phyloP scores from a whole-genome alignment of 2,797 vertebrate species.

The Natrix natrix region DNA sequence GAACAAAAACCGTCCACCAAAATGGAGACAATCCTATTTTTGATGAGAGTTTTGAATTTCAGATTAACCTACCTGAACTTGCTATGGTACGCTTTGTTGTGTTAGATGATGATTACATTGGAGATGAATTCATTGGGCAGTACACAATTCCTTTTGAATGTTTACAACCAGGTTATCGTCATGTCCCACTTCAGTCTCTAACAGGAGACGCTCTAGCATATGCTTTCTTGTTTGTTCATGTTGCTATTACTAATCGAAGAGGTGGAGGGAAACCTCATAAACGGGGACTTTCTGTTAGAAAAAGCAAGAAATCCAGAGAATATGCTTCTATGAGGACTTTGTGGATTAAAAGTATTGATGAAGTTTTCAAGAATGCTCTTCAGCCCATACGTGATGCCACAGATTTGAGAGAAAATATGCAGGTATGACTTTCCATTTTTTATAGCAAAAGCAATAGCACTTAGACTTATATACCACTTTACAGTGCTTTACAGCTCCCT shows the following conservation, averaged over 20 bases:
- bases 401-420: conserved; percentile 98
- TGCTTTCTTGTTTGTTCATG: conserved; percentile 92
- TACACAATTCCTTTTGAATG: conserved; percentile 98
- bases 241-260: conserved; percentile 96
- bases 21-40: conserved; percentile 96
- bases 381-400: conserved; percentile 91
- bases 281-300: conserved; percentile 93
- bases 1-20: conserved; percentile 95
- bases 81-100: conserved; percentile 98
- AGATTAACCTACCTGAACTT: conserved; percentile 95
- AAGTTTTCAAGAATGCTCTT: conserved; percentile 95
- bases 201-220: conserved; percentile 90
- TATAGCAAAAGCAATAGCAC: no score
- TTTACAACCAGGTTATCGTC: conserved; percentile 95
- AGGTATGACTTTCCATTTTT: conserved; percentile 74
- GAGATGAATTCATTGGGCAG: conserved; percentile 96
- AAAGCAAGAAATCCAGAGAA: conserved; percentile 90
- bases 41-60: conserved; percentile 98
- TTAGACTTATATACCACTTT: no score
- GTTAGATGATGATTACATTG: conserved; percentile 96
- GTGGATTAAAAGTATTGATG: conserved; percentile 90
- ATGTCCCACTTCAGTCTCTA: conserved; percentile 92
- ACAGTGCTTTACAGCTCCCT: no score
- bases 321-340: conserved; percentile 94
- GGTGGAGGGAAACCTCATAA: conserved; percentile 98